Evolutionary conservation across 2,888 invertebrate genomes (phyloP).

Genomic region (Megalurothrips usitatus): DNA sequence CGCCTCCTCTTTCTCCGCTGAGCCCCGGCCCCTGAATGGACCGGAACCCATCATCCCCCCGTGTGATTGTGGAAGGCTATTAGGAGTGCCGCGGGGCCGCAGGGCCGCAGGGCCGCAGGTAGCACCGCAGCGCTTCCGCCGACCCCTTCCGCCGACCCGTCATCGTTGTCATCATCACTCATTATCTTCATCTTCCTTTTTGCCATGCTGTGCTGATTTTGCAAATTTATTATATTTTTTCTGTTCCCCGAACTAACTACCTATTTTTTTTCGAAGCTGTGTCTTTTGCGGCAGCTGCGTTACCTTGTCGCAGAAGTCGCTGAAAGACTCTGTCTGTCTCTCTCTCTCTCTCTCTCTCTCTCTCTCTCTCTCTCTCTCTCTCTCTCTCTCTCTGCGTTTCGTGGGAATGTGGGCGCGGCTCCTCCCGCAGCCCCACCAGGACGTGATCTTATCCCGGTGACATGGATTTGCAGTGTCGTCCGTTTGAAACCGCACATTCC

Average conservation of each 20-base stretch:
- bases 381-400: no score
- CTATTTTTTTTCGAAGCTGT: neutral
- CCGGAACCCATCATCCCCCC: neutral
- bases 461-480: no score
- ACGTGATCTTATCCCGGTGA: no score
- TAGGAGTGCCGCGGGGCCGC: neutral
- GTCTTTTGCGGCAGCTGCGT: neutral
- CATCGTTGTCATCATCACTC: neutral
- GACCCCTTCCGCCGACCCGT: neutral
- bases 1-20: neutral
- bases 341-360: no score
- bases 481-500: no score
- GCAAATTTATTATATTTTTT: neutral
- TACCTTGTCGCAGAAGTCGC: no score
- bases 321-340: no score
- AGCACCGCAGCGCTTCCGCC: neutral
- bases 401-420: no score
- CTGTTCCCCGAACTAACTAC: neutral
- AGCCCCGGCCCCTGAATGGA: neutral
- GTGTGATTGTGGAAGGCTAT: neutral
- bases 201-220: no score
- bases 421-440: no score
- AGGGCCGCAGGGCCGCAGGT: neutral
- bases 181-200: neutral
- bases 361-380: no score